phyloP scores from a whole-genome alignment of 2,797 vertebrate genomes.

The Acanthis flammea region DNA sequence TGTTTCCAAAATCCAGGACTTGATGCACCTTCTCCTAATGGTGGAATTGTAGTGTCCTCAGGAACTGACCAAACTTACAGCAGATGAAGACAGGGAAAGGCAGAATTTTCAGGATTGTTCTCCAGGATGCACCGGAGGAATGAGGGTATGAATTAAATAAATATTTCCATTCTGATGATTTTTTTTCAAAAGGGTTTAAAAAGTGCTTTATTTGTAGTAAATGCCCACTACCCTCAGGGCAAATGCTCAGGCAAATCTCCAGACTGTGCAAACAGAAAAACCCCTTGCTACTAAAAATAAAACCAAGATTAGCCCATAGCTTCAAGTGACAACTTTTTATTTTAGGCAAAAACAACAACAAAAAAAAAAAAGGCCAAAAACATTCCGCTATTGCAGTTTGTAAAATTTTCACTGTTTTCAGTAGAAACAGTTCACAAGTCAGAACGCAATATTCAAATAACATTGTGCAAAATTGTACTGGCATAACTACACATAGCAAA shows the following conservation, averaged over 20 bases:
- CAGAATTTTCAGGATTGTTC: not conserved
- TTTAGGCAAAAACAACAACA: slow-evolving; percentile 2
- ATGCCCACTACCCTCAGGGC: not conserved
- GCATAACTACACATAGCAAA: slow-evolving; percentile 56
- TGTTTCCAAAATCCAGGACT: not conserved
- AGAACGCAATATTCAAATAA: slow-evolving; percentile 43
- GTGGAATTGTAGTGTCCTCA: not conserved
- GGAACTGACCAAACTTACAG: not conserved
- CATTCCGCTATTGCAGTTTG: slow-evolving; percentile 44
- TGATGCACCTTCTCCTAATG: not conserved
- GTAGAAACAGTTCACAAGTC: slow-evolving; percentile 56
- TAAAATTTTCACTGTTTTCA: slow-evolving; percentile 40
- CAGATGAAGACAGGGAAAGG: not conserved
- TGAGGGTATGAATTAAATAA: not conserved
- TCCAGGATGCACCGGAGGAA: not conserved
- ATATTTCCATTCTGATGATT: not conserved
- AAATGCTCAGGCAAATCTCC: not conserved
- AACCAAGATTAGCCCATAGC: not conserved
- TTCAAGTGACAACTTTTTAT: slow-evolving; percentile 41
- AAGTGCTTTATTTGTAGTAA: not conserved
- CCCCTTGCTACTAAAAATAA: not conserved
- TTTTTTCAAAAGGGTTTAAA: not conserved
- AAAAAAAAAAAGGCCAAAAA: not conserved
- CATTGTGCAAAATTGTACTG: slow-evolving; percentile 66
- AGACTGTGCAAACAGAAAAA: not conserved